A percentile compares a stretch with the other conserved stretches of the same genome.
These are phyloP conservation scores for Aphidius colemani DNA, from an alignment of 2,888 invertebrate genomes.

Conservation along the genomic window DNA sequence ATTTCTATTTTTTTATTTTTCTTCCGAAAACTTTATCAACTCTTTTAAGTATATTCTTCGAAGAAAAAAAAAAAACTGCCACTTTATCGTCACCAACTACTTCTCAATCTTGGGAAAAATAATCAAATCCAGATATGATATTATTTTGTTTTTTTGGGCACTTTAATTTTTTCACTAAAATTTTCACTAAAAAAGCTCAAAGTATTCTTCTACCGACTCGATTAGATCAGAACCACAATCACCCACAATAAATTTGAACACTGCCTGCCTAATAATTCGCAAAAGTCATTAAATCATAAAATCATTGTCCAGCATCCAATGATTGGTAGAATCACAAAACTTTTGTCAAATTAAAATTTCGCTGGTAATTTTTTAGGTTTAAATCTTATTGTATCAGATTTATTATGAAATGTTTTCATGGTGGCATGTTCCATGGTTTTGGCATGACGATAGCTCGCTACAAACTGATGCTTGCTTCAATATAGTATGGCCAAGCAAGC, in stretches of 20 bases:
- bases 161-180: too few species aligned
- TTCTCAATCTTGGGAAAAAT: too few species aligned
- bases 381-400: conserved; percentile 6
- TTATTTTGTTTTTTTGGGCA: too few species aligned
- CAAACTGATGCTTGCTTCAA: conserved; percentile 46
- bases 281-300: too few species aligned
- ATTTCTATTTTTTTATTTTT: conserved; percentile 15
- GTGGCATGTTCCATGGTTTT: conserved; percentile 49
- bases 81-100: neutral
- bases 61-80: neutral
- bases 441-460: conserved; percentile 56
- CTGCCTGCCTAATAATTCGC: too few species aligned
- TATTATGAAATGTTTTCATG: conserved; percentile 36
- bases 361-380: neutral
- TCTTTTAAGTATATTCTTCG: conserved; percentile 6
- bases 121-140: too few species aligned
- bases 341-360: neutral
- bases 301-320: too few species aligned
- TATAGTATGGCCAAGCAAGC: conserved; percentile 17
- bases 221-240: too few species aligned
- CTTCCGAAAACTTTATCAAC: neutral
- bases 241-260: too few species aligned
- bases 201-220: too few species aligned
- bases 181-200: too few species aligned
- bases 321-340: neutral